Conservation (phyloP, 2,797 vertebrate species). For the Vipera latastei region DNA sequence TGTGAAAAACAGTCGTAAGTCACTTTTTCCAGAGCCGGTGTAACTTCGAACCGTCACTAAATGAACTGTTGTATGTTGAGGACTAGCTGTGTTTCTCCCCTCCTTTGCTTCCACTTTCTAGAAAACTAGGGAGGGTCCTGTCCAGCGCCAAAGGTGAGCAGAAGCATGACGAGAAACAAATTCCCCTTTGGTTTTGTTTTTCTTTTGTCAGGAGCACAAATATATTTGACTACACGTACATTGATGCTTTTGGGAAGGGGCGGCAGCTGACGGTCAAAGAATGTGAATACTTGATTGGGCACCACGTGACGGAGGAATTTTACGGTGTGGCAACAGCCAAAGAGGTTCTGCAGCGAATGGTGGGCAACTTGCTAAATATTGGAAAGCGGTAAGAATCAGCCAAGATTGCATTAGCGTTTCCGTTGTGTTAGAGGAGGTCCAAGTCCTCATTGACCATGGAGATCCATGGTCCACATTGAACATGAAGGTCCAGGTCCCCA, state of each 20-base stretch:
- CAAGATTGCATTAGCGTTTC: not conserved
- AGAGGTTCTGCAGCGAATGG: constrained; percentile 94
- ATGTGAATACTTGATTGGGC: constrained; percentile 93
- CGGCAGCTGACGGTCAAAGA: constrained; percentile 93
- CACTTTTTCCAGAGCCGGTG: not conserved
- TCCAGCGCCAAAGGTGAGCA: not conserved
- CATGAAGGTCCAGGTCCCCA: not conserved
- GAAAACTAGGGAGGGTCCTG: not conserved
- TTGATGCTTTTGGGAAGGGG: constrained; percentile 93
- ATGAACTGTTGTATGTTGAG: not conserved
- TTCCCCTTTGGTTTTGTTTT: not conserved
- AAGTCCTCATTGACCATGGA: too few species aligned
- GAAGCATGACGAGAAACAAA: not conserved
- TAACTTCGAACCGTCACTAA: not conserved
- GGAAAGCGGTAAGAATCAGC: constrained; percentile 81
- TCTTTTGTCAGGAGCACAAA: constrained; percentile 76
- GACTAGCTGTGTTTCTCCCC: not conserved
- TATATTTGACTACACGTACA: constrained; percentile 93
- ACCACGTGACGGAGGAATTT: constrained; percentile 93
- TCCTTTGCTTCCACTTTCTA: not conserved
- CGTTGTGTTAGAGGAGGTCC: not conserved
- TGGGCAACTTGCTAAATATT: constrained; percentile 95
- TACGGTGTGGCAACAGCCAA: constrained; percentile 90
- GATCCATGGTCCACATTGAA: too few species aligned
- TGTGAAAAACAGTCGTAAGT: not conserved